Evolutionary conservation across 2,797 vertebrate species (phyloP).

Genomic region (Parauchenoglanis punctatus): DNA sequence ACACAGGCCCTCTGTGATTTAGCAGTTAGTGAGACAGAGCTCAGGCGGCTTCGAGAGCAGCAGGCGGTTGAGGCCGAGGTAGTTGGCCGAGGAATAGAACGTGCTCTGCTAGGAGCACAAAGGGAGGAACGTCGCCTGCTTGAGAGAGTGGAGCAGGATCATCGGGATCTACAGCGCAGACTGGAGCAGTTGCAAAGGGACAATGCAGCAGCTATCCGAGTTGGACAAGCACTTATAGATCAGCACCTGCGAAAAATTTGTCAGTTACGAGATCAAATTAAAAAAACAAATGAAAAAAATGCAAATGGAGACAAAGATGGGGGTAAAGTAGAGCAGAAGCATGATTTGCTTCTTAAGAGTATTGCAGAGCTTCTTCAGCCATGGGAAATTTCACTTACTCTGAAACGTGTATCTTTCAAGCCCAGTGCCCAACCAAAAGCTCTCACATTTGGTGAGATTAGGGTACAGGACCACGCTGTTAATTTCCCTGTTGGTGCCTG

Average conservation of each 20-base stretch:
- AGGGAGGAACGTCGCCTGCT: conserved; percentile 74
- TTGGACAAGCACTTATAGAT: conserved; percentile 68
- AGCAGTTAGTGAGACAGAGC: conserved; percentile 65
- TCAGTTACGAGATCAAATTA: conserved; percentile 66
- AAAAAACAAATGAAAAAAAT: conserved; percentile 52
- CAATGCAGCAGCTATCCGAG: conserved; percentile 67
- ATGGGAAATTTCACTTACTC: conserved; percentile 74
- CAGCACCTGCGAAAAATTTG: conserved; percentile 67
- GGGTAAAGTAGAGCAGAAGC: conserved; percentile 49
- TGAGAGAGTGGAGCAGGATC: conserved; percentile 77
- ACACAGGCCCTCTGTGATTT: conserved; percentile 69
- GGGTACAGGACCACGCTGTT: conserved; percentile 69
- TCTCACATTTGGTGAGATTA: conserved; percentile 74
- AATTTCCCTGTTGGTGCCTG: conserved; percentile 68
- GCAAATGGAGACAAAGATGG: conserved; percentile 41
- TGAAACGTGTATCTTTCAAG: conserved; percentile 78
- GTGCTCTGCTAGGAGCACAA: conserved; percentile 69
- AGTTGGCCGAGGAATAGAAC: conserved; percentile 68
- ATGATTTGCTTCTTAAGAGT: conserved; percentile 61
- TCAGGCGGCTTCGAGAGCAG: conserved; percentile 63
- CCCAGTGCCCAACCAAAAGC: conserved; percentile 75
- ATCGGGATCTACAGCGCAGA: conserved; percentile 68
- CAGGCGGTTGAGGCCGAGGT: conserved; percentile 65
- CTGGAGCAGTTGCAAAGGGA: conserved; percentile 74
- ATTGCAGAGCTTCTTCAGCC: conserved; percentile 72